These are phyloP conservation scores for Dendrolimus punctatus DNA, from an alignment of 1,140 invertebrate genomes.

Conservation along the genomic window DNA sequence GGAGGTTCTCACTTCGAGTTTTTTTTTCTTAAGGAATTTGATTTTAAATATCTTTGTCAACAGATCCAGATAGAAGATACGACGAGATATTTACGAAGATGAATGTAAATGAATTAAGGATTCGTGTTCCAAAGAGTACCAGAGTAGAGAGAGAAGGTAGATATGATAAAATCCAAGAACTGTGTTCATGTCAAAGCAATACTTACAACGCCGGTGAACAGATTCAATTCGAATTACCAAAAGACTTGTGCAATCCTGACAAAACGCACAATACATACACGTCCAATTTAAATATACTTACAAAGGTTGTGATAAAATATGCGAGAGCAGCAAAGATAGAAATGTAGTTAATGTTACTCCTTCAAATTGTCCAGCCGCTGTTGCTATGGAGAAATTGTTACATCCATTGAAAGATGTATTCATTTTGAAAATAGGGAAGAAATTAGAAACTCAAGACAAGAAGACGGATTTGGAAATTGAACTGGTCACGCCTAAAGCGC, in stretches of 20 bases:
- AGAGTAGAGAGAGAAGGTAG: conserved; percentile 46
- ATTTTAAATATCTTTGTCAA: too few species aligned
- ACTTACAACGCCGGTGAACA: conserved; percentile 54
- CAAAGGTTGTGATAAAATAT: conserved; percentile 27
- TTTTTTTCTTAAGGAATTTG: too few species aligned
- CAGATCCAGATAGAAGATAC: conserved; percentile 36
- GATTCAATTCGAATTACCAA: conserved; percentile 55
- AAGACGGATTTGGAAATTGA: conserved; percentile 65
- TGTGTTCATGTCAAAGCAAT: conserved; percentile 49
- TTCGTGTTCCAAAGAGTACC: conserved; percentile 52
- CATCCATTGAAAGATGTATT: conserved; percentile 57
- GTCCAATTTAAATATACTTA: conserved; percentile 53
- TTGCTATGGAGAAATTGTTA: conserved; percentile 46
- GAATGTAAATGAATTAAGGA: conserved; percentile 57
- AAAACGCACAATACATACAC: conserved; percentile 33
- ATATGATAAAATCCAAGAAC: conserved; percentile 55
- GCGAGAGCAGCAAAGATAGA: conserved; percentile 31
- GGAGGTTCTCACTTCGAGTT: too few species aligned
- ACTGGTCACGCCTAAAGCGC: conserved; percentile 51
- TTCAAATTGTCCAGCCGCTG: conserved; percentile 42
- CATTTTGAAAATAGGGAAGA: conserved; percentile 62
- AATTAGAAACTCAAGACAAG: conserved; percentile 58
- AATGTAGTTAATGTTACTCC: conserved; percentile 57
- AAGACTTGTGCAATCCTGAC: conserved; percentile 23
- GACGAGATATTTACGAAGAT: conserved; percentile 63